phyloP scores from a whole-genome alignment of 2,797 vertebrate species.

The Acrocephalus scirpaceus region DNA sequence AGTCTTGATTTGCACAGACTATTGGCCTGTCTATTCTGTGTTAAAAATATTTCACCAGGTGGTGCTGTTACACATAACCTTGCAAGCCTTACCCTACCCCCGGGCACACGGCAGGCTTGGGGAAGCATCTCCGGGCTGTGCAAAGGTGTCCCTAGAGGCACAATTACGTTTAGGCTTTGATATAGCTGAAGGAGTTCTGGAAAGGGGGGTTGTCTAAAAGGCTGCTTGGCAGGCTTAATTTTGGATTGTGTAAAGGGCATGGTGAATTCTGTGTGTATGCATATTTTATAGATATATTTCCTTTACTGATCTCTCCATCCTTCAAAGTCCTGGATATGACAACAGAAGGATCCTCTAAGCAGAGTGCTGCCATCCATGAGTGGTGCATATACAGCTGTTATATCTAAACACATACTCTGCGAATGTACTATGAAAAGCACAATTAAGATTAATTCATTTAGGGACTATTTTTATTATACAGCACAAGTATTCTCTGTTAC shows the following conservation, averaged over 20 bases:
- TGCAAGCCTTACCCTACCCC: background rate
- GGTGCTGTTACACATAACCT: constrained; percentile 54
- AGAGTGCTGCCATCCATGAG: background rate
- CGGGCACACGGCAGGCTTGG: background rate
- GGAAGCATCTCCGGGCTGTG: background rate
- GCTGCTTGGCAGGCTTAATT: background rate
- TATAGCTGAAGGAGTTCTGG: background rate
- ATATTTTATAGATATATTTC: background rate
- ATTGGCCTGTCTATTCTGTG: background rate
- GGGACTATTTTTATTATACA: background rate
- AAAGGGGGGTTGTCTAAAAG: background rate
- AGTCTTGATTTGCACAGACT: background rate
- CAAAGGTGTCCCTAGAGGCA: background rate
- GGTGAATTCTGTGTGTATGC: background rate
- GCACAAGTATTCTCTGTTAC: background rate
- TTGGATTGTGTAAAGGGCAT: background rate
- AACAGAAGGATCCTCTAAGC: background rate
- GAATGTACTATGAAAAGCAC: background rate
- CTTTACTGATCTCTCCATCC: background rate
- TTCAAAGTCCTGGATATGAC: background rate
- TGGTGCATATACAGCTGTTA: background rate
- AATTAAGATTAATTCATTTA: background rate
- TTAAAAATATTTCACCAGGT: constrained; percentile 40
- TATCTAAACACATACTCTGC: background rate
- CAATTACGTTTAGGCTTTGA: background rate